Evolutionary conservation across 2,113 vertebrate species (phyloP), one percentile per base, ranked within the genome.

Genomic region (Burhinus oedicnemus): DNA sequence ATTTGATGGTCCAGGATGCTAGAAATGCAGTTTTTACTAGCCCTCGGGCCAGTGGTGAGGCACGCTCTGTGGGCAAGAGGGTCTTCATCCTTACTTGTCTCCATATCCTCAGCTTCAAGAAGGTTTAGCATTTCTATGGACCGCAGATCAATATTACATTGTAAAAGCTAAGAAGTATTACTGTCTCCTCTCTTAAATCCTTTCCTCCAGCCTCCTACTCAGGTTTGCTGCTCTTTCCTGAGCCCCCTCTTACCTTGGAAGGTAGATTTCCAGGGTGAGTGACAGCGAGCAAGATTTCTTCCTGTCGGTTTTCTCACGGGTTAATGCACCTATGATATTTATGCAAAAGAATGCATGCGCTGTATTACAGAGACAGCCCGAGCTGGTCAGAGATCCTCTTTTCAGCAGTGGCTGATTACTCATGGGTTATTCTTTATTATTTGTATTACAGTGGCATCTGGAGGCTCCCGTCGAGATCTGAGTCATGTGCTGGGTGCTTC

Each of bases 361-460:
- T 79, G 1, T 69, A 9, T 85, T 62, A 68, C 26, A 69, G 65
- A 84, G 62, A 38, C 66, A 94, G 55, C 58, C 58, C 0, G 3
- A 91, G 77, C 65, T 79, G 26, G 44, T 83, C 60, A 76, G 82
- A 83, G 58, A 68, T 83, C 32, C 58, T 83, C 70, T 90, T 90
- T 85, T 77, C 82, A 60, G n/a, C 81, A 66, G n/a, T 52, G 65
- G 66, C 70, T 87, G 82, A 85, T 97, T 96, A 94, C 78, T 95
- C 94, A 91, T 22, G 78, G 51, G 45, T 90, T 93, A 79, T 93
- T 91, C 42, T 94, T 82, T 97, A 77, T 97, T 55, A 77, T 95
- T 95, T 88, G 44, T 72, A 70, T 93, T 76, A 71, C 66, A 77
- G 66, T 65, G 81, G 91, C 94, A 96, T 91, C 89, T 27, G 54